Percentiles rank a stretch among this genome's conserved stretches.
Conservation (phyloP, 2,888 invertebrate genomes). For the Apocheima hispidaria region DNA sequence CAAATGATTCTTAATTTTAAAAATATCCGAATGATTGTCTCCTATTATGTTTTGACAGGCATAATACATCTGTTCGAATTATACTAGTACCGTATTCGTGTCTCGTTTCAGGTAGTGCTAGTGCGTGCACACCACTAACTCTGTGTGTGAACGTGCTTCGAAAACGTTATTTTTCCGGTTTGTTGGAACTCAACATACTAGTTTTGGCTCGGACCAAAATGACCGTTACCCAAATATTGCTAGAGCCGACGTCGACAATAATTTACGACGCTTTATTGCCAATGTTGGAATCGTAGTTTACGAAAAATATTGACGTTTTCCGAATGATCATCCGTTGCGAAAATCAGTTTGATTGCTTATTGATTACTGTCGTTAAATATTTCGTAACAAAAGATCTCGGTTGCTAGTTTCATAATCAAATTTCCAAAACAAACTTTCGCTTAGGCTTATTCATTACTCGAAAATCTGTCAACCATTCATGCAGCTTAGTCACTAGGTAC, state of each 20-base stretch:
- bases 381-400: conserved; percentile 32
- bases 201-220: conserved; percentile 63
- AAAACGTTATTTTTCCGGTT: conserved; percentile 83
- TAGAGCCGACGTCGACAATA: conserved; percentile 41
- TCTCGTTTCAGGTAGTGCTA: conserved; percentile 67
- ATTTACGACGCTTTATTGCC: conserved; percentile 20
- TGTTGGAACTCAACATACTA: conserved; percentile 58
- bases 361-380: conserved; percentile 31
- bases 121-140: conserved; percentile 54
- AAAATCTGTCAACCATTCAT: conserved; percentile 62
- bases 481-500: conserved; percentile 67
- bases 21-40: conserved; percentile 9
- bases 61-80: conserved; percentile 13
- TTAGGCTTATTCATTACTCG: conserved; percentile 52
- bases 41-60: conserved; percentile 8
- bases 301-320: conserved; percentile 26
- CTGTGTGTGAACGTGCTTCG: conserved; percentile 68
- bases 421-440: conserved; percentile 40
- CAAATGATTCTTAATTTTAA: background rate
- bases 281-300: conserved; percentile 28
- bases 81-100: conserved; percentile 54
- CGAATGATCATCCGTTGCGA: conserved; percentile 29
- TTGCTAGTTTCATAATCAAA: conserved; percentile 35
- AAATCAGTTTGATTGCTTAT: conserved; percentile 33
- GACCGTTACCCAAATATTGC: conserved; percentile 69